Conservation (phyloP, 2,113 vertebrate genomes). For the Tragulus kanchil region DNA sequence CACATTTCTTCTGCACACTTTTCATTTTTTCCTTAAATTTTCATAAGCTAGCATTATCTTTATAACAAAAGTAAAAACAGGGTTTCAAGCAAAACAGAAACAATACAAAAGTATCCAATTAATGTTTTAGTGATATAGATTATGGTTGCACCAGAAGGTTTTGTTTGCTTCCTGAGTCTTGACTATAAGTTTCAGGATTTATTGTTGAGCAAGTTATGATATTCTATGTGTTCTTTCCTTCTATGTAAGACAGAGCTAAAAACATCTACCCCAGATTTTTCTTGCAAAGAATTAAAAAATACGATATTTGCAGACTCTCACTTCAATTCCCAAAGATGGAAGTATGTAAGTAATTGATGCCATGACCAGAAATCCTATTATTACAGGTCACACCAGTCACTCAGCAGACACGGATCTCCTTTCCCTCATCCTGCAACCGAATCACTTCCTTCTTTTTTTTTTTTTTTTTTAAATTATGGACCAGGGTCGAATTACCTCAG, state of each 20-base stretch:
- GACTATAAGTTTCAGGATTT: neutral
- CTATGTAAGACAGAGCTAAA: neutral
- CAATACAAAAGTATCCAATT: neutral
- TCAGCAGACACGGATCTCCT: neutral
- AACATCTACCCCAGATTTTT: neutral
- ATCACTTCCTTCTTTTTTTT: neutral
- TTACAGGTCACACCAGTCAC: neutral
- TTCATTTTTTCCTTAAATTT: neutral
- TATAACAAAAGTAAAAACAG: neutral
- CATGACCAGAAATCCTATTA: neutral
- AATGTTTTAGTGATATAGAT: neutral
- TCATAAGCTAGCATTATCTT: constrained; percentile 19
- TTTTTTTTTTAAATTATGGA: neutral
- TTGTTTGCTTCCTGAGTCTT: neutral
- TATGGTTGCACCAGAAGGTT: neutral
- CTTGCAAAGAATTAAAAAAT: neutral
- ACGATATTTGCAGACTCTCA: neutral
- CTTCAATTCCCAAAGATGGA: neutral
- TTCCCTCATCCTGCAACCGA: neutral
- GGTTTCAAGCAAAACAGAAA: neutral
- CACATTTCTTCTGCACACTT: neutral
- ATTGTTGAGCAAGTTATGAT: neutral
- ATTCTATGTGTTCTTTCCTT: neutral
- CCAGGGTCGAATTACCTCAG: neutral
- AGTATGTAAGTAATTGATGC: neutral